A percentile compares a stretch with the other conserved stretches of the same genome.
Evolutionary conservation across 2,888 invertebrate species (phyloP).

Genomic region (Ennomos erosarius): DNA sequence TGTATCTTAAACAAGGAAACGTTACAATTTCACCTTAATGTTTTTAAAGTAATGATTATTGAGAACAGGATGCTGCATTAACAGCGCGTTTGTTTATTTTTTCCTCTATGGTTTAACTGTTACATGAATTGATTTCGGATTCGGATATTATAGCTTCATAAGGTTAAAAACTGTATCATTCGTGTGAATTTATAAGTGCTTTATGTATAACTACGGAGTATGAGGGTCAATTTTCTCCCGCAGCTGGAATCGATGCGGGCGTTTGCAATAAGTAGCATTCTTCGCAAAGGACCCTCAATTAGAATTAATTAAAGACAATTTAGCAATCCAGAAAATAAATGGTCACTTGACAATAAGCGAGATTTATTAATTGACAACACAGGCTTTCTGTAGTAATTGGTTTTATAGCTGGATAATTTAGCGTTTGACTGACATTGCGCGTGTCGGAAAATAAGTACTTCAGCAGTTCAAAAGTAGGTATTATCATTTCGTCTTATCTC

Average conservation of each 20-base stretch:
- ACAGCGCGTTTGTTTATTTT: slow-evolving; percentile 49
- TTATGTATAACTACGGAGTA: slow-evolving; percentile 36
- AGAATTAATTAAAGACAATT: slow-evolving; percentile 84
- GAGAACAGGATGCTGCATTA: slow-evolving; percentile 57
- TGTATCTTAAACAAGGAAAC: slow-evolving; percentile 55
- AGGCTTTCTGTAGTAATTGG: slow-evolving; percentile 24
- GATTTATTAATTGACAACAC: slow-evolving; percentile 62
- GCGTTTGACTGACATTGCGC: slow-evolving; percentile 8
- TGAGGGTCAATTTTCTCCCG: slow-evolving; percentile 67
- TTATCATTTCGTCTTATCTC: too few relatives aligned
- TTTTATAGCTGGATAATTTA: slow-evolving; percentile 13
- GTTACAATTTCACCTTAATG: slow-evolving; percentile 60
- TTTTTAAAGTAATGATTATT: slow-evolving; percentile 48
- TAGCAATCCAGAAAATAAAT: slow-evolving; percentile 79
- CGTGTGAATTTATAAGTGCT: slow-evolving; percentile 63
- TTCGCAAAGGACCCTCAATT: slow-evolving; percentile 80
- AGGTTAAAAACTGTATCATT: slow-evolving; percentile 53
- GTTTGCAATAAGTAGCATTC: slow-evolving; percentile 69
- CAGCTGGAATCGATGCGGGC: slow-evolving; percentile 70
- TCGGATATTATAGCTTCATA: slow-evolving; percentile 41
- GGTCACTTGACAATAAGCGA: slow-evolving; percentile 75
- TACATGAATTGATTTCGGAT: slow-evolving; percentile 43
- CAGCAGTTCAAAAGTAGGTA: neutral
- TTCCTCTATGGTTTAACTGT: slow-evolving; percentile 53
- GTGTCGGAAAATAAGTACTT: slow-evolving; percentile 1